Evolutionary conservation across 2,888 invertebrate species (phyloP), one percentile per base, ranked within the genome.

Genomic region (Phaedon cochleariae): DNA sequence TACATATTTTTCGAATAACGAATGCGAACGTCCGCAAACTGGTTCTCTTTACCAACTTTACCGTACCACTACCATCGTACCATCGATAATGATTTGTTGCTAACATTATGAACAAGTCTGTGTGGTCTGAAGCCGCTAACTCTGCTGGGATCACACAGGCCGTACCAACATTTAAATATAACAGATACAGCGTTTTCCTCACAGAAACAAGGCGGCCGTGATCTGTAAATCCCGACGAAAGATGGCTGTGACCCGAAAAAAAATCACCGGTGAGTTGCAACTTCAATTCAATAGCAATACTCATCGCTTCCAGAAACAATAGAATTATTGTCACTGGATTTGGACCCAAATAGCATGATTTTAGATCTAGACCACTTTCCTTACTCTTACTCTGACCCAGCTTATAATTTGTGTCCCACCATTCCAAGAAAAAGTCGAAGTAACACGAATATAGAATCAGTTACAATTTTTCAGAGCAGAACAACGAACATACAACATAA

Each of bases 11-110:
- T 70, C 67, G 65, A 70, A 70, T 69, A 70, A 70, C 69, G 65
- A 70, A 63, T 65, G 58, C 65, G 58, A 63, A 65, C 52, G 53
- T 57, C 58, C 60, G 21, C 62, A 64, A 72, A 71, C 68, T 66
- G 76, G 76, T 77, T 77, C 73, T 65, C 51, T 62, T n/a, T 63
- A 62, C 62, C 66, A 65, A 65, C 65, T 72, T 34, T 34, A 34
- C 6, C 31, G 31, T 76, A 73, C 76, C n/a, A n/a, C n/a, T n/a
- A n/a, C n/a, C n/a, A 34, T 2, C 31, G 31, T 76, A 73, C 76
- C 74, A 70, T 73, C 74, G 74, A 75, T 74, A 74, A 76, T 77
- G 77, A 77, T 77, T 77, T 74, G 77, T 77, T 75, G 73, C 68
- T 65, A 69, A 67, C 72, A 65, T 68, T 71, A 73, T 70, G 69